Base-by-base conservation (phyloP, 2,888 invertebrate species). In the Latheticus oryzae region DNA sequence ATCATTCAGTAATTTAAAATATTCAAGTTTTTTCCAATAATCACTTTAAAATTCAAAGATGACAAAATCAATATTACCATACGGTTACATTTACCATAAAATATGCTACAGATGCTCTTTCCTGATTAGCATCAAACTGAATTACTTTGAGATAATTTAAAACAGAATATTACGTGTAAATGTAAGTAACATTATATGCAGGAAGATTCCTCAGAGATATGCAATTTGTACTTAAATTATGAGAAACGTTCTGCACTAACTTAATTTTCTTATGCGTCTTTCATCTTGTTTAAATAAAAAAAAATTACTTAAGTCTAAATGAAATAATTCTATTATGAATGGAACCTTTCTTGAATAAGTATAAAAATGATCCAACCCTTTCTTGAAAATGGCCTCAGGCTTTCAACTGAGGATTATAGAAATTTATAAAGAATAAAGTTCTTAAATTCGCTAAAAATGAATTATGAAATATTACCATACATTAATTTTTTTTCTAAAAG, bases 301-400 rank as follows among this genome's bases (percentile, higher is more conserved):
- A 45, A 47, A 47, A 15, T 33, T 15, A 9, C 24, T 33, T 47
- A 12, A 28, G 19, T 32, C 45, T 35, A 47, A 43, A 23, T 24
- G 47, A 24, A 33, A 35, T 47, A 33, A 47, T 47, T 47, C 15
- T 35, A 47, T 47, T 32, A 30, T 32, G 35, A 47, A 33, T 33
- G 33, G 13, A 47, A 33, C 33, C 19, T 45, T 32, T 17, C 8
- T 9, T 30, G 30, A 7, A 12, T 9, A 23, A 42, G 26, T 23
- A 42, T 47, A 47, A 47, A 47, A 47, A 47, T 33, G 5, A 32
- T 42, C 9, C 11, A 24, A 47, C 33, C 47, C 35, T 13, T 47
- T 47, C 47, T 24, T 16, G 32, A 23, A 47, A 35, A 8, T 13
- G 16, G 23, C 33, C 16, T 8, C 47, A 15, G 47, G 47, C 33